These are phyloP conservation scores for Drosophila suboccidentalis DNA, from an alignment of 2,888 invertebrate species.

Conservation along the genomic window DNA sequence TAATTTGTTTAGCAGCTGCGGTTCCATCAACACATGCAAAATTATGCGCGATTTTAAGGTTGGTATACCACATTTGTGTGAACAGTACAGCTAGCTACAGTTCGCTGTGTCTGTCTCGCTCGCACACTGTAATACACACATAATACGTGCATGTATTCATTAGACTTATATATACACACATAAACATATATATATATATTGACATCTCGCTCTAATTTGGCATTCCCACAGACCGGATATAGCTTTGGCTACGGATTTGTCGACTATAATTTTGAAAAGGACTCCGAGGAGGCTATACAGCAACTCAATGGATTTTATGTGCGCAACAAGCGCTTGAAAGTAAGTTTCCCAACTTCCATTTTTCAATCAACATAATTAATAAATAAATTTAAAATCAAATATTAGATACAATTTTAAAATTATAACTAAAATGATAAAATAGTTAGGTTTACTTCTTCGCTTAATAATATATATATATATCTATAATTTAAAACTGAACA, in stretches of 20 bases:
- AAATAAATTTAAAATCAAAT: no score
- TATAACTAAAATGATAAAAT: no score
- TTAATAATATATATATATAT: no score
- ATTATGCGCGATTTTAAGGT: conserved; percentile 96
- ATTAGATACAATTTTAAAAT: no score
- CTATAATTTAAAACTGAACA: no score
- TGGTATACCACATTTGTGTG: not conserved
- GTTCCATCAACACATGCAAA: conserved; percentile 95
- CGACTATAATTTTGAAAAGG: conserved; percentile 93
- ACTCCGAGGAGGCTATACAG: conserved; percentile 94
- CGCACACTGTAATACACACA: conserved; percentile 37
- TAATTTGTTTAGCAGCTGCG: conserved; percentile 94
- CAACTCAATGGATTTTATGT: conserved; percentile 95
- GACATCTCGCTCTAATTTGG: conserved; percentile 5
- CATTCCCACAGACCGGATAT: conserved; percentile 91
- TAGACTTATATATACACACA: not conserved
- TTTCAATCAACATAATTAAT: not conserved
- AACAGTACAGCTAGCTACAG: not conserved
- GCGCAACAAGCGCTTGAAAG: conserved; percentile 96
- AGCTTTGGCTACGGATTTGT: conserved; percentile 99
- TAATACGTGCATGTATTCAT: conserved; percentile 5
- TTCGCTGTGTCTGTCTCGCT: conserved; percentile 37
- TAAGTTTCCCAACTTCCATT: conserved; percentile 79
- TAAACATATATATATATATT: not conserved
- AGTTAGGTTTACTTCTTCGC: no score